Conservation (phyloP, 2,888 invertebrate species). For the Cynaeus angustus region DNA sequence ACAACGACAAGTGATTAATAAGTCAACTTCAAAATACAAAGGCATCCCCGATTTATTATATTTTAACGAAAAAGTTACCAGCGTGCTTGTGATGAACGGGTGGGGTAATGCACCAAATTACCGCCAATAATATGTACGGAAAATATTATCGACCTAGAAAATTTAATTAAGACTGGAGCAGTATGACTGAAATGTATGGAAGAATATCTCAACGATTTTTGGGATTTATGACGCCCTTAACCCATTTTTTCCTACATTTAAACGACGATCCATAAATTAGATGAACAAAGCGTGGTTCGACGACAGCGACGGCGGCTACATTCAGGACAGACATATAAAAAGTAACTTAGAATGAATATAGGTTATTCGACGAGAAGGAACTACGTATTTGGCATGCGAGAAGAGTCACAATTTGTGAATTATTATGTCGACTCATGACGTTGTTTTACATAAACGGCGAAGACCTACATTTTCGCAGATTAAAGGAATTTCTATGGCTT, state of each 20-base stretch:
- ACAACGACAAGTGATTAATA: too few relatives aligned
- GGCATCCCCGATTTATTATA: conserved; percentile 26
- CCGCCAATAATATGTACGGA: background rate
- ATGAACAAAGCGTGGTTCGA: conserved; percentile 1
- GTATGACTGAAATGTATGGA: conserved; percentile 11
- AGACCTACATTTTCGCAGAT: conserved; percentile 19
- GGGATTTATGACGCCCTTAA: conserved; percentile 25
- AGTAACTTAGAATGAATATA: conserved; percentile 7
- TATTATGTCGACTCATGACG: background rate
- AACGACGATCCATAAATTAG: conserved; percentile 15
- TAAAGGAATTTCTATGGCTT: conserved; percentile 26
- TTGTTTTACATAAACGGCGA: conserved; percentile 10
- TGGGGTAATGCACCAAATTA: background rate
- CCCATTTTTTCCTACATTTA: conserved; percentile 24
- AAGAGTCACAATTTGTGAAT: too few relatives aligned
- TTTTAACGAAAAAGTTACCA: background rate
- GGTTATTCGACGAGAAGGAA: background rate
- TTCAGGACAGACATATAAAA: conserved; percentile 11
- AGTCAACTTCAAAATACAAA: conserved; percentile 7
- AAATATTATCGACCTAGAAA: background rate
- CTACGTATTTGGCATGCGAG: background rate
- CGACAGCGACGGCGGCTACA: conserved; percentile 5
- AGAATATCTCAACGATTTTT: conserved; percentile 10
- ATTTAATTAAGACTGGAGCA: conserved; percentile 13
- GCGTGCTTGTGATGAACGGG: background rate